These are phyloP conservation scores for Lutjanus erythropterus DNA, from an alignment of 2,113 vertebrate species.

Conservation along the genomic window DNA sequence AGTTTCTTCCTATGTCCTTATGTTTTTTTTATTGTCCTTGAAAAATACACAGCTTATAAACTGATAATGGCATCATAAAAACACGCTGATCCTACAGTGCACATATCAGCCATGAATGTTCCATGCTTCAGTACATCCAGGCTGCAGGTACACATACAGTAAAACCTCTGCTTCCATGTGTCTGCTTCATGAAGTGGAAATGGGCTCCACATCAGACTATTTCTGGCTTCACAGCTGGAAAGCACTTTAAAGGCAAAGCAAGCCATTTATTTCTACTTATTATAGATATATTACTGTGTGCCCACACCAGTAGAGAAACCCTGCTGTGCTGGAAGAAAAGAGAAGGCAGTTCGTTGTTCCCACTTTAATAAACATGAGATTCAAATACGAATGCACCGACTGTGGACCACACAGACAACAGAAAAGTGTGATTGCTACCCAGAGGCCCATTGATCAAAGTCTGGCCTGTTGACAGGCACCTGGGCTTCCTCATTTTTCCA, in stretches of 20 bases:
- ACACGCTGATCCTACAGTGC: neutral
- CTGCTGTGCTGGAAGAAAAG: constrained; percentile 29
- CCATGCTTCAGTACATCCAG: neutral
- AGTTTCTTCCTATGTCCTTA: constrained; percentile 14
- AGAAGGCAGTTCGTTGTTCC: constrained; percentile 15
- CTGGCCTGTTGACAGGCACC: constrained; percentile 52
- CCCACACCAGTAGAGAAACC: constrained; percentile 4
- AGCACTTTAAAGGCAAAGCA: constrained; percentile 44
- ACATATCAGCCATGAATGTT: neutral
- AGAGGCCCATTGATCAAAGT: constrained; percentile 63
- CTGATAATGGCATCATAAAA: constrained; percentile 7
- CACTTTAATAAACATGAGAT: constrained; percentile 55
- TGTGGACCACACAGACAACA: constrained; percentile 37
- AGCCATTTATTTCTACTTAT: constrained; percentile 53
- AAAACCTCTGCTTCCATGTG: neutral
- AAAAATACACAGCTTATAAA: neutral
- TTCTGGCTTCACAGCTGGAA: constrained; percentile 54
- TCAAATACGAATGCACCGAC: constrained; percentile 23
- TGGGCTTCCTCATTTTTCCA: constrained; percentile 46
- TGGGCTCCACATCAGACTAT: constrained; percentile 16
- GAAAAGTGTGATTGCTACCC: constrained; percentile 44
- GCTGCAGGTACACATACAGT: constrained; percentile 17
- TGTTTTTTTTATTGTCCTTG: constrained; percentile 1
- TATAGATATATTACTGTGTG: constrained; percentile 10
- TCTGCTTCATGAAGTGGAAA: constrained; percentile 32